Base-by-base conservation (phyloP, 2,888 invertebrate species). In the Periphyllus acericola region DNA sequence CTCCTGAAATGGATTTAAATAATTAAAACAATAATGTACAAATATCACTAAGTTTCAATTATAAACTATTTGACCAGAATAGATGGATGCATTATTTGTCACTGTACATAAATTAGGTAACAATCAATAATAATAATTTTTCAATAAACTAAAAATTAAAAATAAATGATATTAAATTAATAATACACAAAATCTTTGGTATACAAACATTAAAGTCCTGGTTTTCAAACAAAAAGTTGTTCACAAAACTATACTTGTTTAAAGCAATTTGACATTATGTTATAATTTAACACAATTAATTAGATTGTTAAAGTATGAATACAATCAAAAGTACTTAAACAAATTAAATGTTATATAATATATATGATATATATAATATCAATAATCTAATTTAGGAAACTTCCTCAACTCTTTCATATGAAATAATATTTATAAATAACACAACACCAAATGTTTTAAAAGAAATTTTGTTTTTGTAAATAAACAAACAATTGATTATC, bases 41-140 rank as follows among this genome's bases (percentile, higher is more conserved):
- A 87, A 87, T 87, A 87, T 80, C 79, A 80, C 72, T 80, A 87
- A 80, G n/a, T 87, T 81, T 72, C 79, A 72, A 80, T 80, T 87
- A 87, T 32, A 46, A 86, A 87, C 80, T 87, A 87, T 74, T 87
- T 87, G 86, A 87, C 86, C 86, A 87, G 86, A 87, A 80, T 86
- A 86, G 25, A 80, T 80, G 29, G 74, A 80, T 87, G 72, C 25
- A 14, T 87, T 72, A 34, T 68, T 86, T 79, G 36, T 46, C 36
- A 36, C 79, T 87, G 72, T 87, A 87, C 60, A 87, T 72, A 72
- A 86, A 79, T 86, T 79, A 87, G 86, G 86, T 87, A 87, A 87
- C 86, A 80, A 74, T 87, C 74, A 80, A 66, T 87, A 80, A 74
- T 87, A 71, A 74, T 80, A 32, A 66, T 72, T 86, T 80, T 86